A percentile compares a stretch with the other conserved stretches of the same genome.
phyloP scores from a whole-genome alignment of 2,888 invertebrate genomes.

The Epistrophe eligans region DNA sequence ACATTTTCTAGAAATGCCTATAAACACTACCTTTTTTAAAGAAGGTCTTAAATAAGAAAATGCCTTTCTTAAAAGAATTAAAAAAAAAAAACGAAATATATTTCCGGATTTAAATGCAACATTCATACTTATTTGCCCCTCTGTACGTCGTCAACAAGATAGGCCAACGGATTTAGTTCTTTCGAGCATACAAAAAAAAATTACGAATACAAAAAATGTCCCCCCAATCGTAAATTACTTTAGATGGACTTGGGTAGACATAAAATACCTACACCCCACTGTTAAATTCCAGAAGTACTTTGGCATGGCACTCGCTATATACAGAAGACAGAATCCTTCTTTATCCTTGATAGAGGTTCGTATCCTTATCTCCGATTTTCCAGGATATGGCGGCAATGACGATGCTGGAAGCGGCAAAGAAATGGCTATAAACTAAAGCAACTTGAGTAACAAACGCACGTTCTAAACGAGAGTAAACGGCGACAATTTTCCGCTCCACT shows the following conservation, averaged over 20 bases:
- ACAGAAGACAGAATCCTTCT: conserved; percentile 28
- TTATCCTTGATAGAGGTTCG: conserved; percentile 11
- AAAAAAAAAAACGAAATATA: not conserved
- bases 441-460: conserved; percentile 50
- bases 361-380: conserved; percentile 18
- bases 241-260: conserved; percentile 59
- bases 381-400: not conserved
- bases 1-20: too few species aligned
- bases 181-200: not conserved
- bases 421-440: conserved; percentile 15
- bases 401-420: not conserved
- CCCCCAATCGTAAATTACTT: conserved; percentile 71
- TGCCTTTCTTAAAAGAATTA: too few species aligned
- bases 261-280: conserved; percentile 37
- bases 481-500: conserved; percentile 66
- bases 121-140: not conserved
- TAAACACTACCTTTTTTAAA: too few species aligned
- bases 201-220: conserved; percentile 14
- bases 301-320: conserved; percentile 36
- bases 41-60: too few species aligned
- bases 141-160: not conserved
- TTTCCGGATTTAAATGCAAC: not conserved
- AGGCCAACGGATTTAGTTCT: conserved; percentile 32
- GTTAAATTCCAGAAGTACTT: conserved; percentile 38
- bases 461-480: conserved; percentile 58